Evolutionary conservation across 2,113 vertebrate species (phyloP).

Genomic region (Clarias magur): DNA sequence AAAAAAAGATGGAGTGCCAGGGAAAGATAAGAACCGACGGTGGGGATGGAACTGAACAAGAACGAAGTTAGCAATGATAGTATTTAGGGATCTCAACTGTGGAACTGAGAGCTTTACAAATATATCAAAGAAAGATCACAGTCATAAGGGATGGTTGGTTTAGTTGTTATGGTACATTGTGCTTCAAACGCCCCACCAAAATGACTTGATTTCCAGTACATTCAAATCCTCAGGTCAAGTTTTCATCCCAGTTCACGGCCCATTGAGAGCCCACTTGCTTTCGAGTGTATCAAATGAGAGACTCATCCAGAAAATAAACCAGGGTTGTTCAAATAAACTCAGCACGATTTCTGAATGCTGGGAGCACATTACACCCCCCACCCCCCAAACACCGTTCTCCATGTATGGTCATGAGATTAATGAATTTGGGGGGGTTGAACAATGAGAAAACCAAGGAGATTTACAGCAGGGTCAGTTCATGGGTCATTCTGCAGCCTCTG

Average conservation of each 20-base stretch:
- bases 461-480: constrained; percentile 39
- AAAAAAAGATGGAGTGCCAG: neutral
- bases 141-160: constrained; percentile 14
- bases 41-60: neutral
- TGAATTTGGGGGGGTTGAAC: neutral
- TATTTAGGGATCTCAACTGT: neutral
- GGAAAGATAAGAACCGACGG: neutral
- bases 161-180: constrained; percentile 29
- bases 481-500: constrained; percentile 38
- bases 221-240: neutral
- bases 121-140: neutral
- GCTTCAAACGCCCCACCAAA: neutral
- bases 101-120: neutral
- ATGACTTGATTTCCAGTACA: constrained; percentile 33
- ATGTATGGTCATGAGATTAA: constrained; percentile 21
- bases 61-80: neutral
- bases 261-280: constrained; percentile 30
- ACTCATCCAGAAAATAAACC: constrained; percentile 32
- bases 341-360: constrained; percentile 32
- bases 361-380: neutral
- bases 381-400: neutral
- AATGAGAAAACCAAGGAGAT: constrained; percentile 31
- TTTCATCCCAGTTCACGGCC: constrained; percentile 14
- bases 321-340: constrained; percentile 33
- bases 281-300: constrained; percentile 28